Evolutionary conservation across 1,140 invertebrate genomes (phyloP), one percentile per base, ranked within the genome.

Genomic region (Bombus terrestris): DNA sequence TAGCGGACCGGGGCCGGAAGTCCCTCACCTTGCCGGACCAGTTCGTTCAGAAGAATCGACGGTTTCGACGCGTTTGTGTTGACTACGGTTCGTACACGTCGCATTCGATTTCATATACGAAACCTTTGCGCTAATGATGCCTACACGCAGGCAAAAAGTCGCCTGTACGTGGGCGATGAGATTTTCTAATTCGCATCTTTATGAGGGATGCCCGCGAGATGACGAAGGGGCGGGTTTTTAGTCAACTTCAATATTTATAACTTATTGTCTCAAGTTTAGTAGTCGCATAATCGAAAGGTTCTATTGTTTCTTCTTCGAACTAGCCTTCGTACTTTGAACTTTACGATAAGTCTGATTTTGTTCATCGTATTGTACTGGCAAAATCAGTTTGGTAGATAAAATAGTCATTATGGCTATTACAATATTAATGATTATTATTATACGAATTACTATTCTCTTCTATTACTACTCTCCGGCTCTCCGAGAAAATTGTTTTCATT

Each of bases 241-340:
- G 57, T n/a, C 47, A 88, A 93, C 92, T 93, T 93, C 89, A 94
- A 95, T 94, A 95, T 95, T 94, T 94, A 94, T 94, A 94, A 94
- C 92, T 92, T 94, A 94, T 94, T 93, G 93, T 94, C 90, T 93
- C 86, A 86, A 91, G 93, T 92, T 94, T 91, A 91, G 41, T 39
- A 39, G 35, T 57, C 53, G 76, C 32, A 73, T 57, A 73, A 85
- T 80, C 68, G 72, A 28, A 39, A 22, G 25, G 18, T 32, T 9
- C 39, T 39, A 22, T 68, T 68, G 66, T 35, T 37, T 68, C 32
- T 37, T 53, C 47, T 53, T 53, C 47, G 47, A 53, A 53, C 18
- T 53, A 53, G 18, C 47, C 1, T 53, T 53, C 47, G 47, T 53
- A 53, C 47, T 53, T 53, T 53, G 18, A 53, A 53, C 47, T 53